Conservation (phyloP, 2,888 invertebrate species). For the Diloba caeruleocephala region DNA sequence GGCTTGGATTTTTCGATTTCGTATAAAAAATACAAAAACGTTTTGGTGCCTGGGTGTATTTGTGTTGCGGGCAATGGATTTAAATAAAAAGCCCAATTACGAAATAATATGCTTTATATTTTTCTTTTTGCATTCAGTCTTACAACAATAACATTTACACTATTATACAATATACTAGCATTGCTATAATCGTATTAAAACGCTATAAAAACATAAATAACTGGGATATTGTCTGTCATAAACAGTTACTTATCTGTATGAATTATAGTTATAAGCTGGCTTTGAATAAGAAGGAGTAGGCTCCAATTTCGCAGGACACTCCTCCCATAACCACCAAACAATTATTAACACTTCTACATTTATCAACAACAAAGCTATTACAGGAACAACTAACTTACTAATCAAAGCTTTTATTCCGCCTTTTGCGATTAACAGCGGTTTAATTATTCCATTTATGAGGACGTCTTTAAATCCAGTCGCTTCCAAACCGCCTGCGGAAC, state of each 20-base stretch:
- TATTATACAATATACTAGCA: conserved; percentile 24
- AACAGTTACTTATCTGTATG: conserved; percentile 56
- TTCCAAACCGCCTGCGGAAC: conserved; percentile 67
- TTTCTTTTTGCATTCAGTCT: conserved; percentile 48
- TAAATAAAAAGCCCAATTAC: conserved; percentile 30
- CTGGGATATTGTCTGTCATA: conserved; percentile 50
- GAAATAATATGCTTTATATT: conserved; percentile 19
- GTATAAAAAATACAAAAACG: no score
- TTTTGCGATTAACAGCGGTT: conserved; percentile 74
- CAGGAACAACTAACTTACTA: conserved; percentile 79
- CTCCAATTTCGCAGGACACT: conserved; percentile 65
- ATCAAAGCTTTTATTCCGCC: conserved; percentile 79
- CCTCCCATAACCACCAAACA: conserved; percentile 87
- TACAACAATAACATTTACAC: conserved; percentile 27
- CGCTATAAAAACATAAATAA: conserved; percentile 40
- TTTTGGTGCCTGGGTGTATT: no score
- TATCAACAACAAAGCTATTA: conserved; percentile 77
- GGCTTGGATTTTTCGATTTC: no score
- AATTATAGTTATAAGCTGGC: conserved; percentile 58
- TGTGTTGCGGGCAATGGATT: no score
- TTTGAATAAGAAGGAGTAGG: conserved; percentile 24
- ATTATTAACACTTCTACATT: conserved; percentile 81
- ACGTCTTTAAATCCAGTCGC: conserved; percentile 76
- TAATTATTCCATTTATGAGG: conserved; percentile 77
- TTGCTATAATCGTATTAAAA: conserved; percentile 34